These are phyloP conservation scores for Crossoptilon crossoptilon DNA, from an alignment of 2,797 vertebrate genomes.

Conservation along the genomic window DNA sequence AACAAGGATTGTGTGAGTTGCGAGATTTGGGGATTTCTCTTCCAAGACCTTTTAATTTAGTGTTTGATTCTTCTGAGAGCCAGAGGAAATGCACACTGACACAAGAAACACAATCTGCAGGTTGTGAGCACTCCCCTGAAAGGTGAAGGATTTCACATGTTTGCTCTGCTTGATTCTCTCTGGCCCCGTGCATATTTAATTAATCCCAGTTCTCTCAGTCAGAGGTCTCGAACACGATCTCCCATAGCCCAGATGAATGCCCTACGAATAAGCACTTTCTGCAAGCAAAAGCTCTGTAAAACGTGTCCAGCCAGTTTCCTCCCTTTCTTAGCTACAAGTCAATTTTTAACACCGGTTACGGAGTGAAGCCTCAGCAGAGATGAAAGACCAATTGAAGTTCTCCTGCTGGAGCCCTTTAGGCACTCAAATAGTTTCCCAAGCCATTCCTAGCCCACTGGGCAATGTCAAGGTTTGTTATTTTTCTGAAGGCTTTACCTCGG, in stretches of 20 bases:
- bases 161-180: slow-evolving; percentile 22
- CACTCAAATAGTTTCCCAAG: not conserved
- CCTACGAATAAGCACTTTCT: not conserved
- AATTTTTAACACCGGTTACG: not conserved
- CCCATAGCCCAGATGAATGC: not conserved
- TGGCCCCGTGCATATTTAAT: not conserved
- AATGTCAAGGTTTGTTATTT: not conserved
- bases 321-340: not conserved
- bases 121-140: not conserved
- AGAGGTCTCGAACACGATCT: not conserved
- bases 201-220: not conserved
- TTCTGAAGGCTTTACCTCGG: not conserved
- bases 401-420: not conserved
- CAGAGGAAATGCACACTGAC: not conserved
- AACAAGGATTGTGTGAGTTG: not conserved
- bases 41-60: slow-evolving; percentile 40
- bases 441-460: not conserved
- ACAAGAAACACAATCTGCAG: not conserved
- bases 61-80: not conserved
- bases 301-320: fast-evolving
- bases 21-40: not conserved
- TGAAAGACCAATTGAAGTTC: not conserved
- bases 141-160: slow-evolving; percentile 22
- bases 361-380: not conserved
- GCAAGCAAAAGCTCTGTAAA: not conserved